A percentile compares a stretch with the other conserved stretches of the same genome.
phyloP scores from a whole-genome alignment of 2,797 vertebrate species.

The Typhlichthys subterraneus region DNA sequence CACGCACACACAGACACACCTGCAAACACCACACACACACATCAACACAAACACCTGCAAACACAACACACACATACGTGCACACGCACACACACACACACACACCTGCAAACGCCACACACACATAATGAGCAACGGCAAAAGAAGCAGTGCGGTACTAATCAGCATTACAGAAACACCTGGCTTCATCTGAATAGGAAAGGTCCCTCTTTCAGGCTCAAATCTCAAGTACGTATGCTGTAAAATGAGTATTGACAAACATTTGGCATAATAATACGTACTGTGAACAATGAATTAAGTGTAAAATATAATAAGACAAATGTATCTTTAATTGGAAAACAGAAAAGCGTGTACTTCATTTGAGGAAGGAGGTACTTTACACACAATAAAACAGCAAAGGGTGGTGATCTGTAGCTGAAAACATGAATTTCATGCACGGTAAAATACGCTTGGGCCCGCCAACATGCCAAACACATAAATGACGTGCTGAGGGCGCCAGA shows the following conservation, averaged over 20 bases:
- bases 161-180: not conserved
- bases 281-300: too few species aligned
- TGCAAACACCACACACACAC: too few species aligned
- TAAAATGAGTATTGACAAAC: too few species aligned
- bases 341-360: not conserved
- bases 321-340: too few species aligned
- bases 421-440: slow-evolving; percentile 56
- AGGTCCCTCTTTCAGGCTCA: not conserved
- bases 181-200: not conserved
- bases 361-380: slow-evolving; percentile 49
- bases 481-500: not conserved
- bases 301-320: too few species aligned
- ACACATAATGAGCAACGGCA: slow-evolving; percentile 26
- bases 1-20: too few species aligned
- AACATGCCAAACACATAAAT: not conserved
- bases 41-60: too few species aligned
- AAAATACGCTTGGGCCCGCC: slow-evolving; percentile 54
- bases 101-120: too few species aligned
- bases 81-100: too few species aligned
- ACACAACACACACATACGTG: too few species aligned
- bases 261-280: too few species aligned
- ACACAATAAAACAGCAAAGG: slow-evolving; percentile 35
- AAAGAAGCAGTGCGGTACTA: not conserved
- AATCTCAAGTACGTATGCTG: not conserved
- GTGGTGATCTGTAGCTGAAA: slow-evolving; percentile 54